A percentile compares a stretch with the other conserved stretches of the same genome.
Evolutionary conservation across 2,113 vertebrate genomes (phyloP).

Genomic region (Saimiri boliviensis): DNA sequence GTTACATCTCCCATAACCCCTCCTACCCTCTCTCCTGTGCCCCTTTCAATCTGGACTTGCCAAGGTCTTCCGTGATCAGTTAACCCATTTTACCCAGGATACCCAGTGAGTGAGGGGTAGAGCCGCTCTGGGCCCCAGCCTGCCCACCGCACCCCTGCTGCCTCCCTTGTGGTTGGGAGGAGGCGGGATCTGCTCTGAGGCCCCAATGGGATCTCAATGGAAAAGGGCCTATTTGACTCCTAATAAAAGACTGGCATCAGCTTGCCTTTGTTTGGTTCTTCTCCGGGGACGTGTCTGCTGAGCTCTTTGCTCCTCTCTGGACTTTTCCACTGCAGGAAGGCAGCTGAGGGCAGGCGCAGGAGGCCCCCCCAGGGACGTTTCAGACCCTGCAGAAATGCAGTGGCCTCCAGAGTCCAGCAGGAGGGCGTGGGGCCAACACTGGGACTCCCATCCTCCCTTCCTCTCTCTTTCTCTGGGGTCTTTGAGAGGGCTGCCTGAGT

Average conservation of each 20-base stretch:
- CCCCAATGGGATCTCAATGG: neutral
- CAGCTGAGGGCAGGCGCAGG: neutral
- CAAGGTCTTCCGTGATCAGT: neutral
- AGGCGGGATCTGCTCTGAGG: neutral
- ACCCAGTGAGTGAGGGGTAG: neutral
- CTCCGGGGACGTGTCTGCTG: neutral
- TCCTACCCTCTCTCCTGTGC: too few species aligned
- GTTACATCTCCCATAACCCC: neutral
- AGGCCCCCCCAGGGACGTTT: neutral
- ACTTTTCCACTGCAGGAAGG: neutral
- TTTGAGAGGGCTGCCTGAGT: neutral
- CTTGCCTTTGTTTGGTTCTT: slow-evolving; percentile 6
- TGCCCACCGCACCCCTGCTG: neutral
- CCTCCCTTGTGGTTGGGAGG: neutral
- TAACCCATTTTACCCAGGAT: neutral
- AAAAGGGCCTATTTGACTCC: neutral
- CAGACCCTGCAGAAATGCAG: neutral
- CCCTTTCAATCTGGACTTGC: neutral
- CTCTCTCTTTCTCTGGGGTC: neutral
- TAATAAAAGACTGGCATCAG: slow-evolving; percentile 67
- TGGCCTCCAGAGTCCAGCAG: neutral
- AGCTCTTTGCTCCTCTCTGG: neutral
- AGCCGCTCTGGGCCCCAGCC: too few species aligned
- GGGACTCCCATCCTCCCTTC: neutral
- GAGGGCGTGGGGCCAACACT: neutral